phyloP scores from a whole-genome alignment of 2,797 vertebrate genomes.

The Oreonectes daqikongensis region DNA sequence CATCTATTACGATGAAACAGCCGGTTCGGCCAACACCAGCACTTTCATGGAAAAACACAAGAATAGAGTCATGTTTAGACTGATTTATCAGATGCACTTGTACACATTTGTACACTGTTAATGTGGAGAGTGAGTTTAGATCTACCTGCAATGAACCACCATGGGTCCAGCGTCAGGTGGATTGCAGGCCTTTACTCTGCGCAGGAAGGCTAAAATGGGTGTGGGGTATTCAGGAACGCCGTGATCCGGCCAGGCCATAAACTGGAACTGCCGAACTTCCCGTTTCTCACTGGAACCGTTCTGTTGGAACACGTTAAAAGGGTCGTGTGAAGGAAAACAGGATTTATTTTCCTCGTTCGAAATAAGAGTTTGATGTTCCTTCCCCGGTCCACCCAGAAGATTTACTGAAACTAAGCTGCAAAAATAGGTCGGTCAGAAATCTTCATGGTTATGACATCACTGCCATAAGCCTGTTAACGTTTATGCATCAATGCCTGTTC shows the following conservation, averaged over 20 bases:
- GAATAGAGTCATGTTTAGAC: neutral
- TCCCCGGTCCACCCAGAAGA: neutral
- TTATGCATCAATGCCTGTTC: neutral
- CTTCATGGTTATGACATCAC: neutral
- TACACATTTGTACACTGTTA: neutral
- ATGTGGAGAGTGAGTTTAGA: neutral
- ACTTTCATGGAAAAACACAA: conserved; percentile 60
- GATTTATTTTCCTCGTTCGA: neutral
- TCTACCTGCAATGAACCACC: conserved; percentile 96
- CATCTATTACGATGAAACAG: conserved; percentile 93
- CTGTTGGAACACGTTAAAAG: conserved; percentile 66
- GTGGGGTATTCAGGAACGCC: conserved; percentile 96
- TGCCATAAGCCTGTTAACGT: neutral
- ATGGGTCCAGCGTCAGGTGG: conserved; percentile 91
- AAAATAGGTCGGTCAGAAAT: conserved; percentile 2
- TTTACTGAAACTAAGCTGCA: conserved; percentile 7
- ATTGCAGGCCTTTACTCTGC: conserved; percentile 90
- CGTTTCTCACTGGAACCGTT: conserved; percentile 93
- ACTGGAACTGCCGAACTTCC: conserved; percentile 96
- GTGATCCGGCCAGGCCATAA: conserved; percentile 96
- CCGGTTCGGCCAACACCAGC: conserved; percentile 92
- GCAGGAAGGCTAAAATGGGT: conserved; percentile 89
- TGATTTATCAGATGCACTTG: neutral
- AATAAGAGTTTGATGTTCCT: neutral
- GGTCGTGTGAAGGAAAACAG: neutral